These are phyloP conservation scores for Lerema accius DNA, from an alignment of 1,140 invertebrate species.

Conservation along the genomic window DNA sequence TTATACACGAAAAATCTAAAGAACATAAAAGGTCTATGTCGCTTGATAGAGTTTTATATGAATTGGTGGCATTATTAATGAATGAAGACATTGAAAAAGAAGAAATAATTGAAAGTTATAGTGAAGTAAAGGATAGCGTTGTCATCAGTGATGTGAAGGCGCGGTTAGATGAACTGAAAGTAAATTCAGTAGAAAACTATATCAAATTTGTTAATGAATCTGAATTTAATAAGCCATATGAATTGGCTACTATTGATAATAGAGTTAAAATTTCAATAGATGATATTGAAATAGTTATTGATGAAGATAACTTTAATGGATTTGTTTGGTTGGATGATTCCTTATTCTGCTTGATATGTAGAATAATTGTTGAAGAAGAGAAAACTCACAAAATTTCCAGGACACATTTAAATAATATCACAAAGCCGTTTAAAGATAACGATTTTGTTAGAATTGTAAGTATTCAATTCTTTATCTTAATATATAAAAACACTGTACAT, in stretches of 20 bases:
- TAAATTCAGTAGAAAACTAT: constrained; percentile 1
- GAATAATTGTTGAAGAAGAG: constrained; percentile 18
- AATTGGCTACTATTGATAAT: not conserved
- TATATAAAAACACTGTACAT: no score
- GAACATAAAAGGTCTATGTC: constrained; percentile 31
- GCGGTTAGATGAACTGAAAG: constrained; percentile 3
- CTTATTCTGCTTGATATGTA: constrained; percentile 29
- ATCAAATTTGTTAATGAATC: not conserved
- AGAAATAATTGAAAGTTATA: not conserved
- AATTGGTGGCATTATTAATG: constrained; percentile 34
- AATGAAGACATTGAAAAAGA: constrained; percentile 4
- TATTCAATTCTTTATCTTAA: no score
- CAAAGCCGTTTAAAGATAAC: constrained; percentile 23
- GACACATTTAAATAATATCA: constrained; percentile 16
- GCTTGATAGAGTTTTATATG: constrained; percentile 29
- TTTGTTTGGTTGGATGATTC: not conserved
- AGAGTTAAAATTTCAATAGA: constrained; percentile 28
- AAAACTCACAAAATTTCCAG: constrained; percentile 24
- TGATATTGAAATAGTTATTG: constrained; percentile 14
- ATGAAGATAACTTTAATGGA: constrained; percentile 24
- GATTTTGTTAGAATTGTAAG: constrained; percentile 34
- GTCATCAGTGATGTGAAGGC: constrained; percentile 12
- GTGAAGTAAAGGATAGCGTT: not conserved
- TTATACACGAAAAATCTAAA: constrained; percentile 24
- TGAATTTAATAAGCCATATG: not conserved